phyloP scores from a whole-genome alignment of 2,888 invertebrate genomes.

The Dicranocentrus wangi region DNA sequence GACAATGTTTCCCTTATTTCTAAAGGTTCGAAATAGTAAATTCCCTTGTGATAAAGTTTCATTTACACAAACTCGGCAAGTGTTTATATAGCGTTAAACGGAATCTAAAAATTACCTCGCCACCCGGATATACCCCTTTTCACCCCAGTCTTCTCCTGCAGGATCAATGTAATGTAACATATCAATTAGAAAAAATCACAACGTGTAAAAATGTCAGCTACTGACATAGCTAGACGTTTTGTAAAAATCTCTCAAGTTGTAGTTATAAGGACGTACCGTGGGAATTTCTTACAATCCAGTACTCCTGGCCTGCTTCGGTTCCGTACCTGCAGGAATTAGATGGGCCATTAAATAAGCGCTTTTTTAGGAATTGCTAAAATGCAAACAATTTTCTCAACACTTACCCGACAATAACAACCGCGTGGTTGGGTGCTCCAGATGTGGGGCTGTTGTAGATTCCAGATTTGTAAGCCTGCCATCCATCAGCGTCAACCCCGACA shows the following conservation, averaged over 20 bases:
- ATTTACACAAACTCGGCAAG: too few relatives aligned
- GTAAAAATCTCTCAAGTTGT: neutral
- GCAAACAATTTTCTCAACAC: too few relatives aligned
- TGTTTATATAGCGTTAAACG: too few relatives aligned
- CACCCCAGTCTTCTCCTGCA: conserved; percentile 82
- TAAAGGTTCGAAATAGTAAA: neutral
- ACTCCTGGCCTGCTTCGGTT: conserved; percentile 83
- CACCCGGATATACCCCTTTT: conserved; percentile 90
- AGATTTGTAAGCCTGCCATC: conserved; percentile 14
- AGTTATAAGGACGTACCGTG: conserved; percentile 78
- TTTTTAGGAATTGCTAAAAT: neutral
- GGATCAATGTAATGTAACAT: too few relatives aligned
- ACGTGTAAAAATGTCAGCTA: neutral
- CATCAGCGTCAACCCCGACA: conserved; percentile 31
- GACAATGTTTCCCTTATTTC: too few relatives aligned
- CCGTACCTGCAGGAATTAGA: conserved; percentile 80
- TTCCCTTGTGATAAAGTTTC: too few relatives aligned
- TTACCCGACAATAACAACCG: conserved; percentile 83
- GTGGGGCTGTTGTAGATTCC: conserved; percentile 46
- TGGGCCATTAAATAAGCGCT: neutral
- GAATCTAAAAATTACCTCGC: too few relatives aligned
- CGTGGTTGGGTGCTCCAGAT: conserved; percentile 81
- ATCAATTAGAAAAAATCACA: neutral
- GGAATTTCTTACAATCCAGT: conserved; percentile 92
- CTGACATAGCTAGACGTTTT: neutral